Evolutionary conservation across 2,888 invertebrate species (phyloP).

Genomic region (Pristionchus maxplancki): DNA sequence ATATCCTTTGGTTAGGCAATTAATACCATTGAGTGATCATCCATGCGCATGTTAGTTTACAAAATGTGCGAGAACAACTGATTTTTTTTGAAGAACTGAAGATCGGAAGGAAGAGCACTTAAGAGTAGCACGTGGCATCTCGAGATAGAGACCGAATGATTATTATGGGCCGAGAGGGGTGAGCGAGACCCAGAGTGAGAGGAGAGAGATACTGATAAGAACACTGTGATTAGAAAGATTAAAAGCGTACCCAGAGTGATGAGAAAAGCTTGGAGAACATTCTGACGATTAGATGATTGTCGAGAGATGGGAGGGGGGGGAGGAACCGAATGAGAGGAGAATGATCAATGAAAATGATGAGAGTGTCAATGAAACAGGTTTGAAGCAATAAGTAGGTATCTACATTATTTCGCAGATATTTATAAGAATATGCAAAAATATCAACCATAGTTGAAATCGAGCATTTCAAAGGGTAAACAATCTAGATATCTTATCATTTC

Average conservation of each 20-base stretch:
- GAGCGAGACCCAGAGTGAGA: conserved; percentile 9
- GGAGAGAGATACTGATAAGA: conserved; percentile 26
- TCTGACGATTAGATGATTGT: neutral
- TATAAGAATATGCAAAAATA: neutral
- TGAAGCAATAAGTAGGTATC: neutral
- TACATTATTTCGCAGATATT: neutral
- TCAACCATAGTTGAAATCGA: too few species aligned
- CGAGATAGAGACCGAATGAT: neutral
- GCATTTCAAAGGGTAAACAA: too few species aligned
- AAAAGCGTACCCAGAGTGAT: neutral
- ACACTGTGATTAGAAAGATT: conserved; percentile 20
- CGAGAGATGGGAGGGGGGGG: neutral
- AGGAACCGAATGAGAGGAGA: neutral
- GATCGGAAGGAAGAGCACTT: too few species aligned
- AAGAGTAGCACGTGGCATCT: conserved; percentile 30
- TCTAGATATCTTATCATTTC: neutral
- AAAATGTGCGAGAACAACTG: too few species aligned
- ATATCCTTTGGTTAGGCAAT: too few species aligned
- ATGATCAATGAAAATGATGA: neutral
- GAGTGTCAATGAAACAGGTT: neutral
- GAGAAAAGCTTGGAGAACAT: conserved; percentile 16
- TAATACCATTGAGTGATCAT: too few species aligned
- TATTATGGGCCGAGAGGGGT: neutral
- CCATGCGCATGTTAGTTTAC: too few species aligned
- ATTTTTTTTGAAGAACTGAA: too few species aligned